Evolutionary conservation across 2,888 invertebrate species (phyloP).

Genomic region (Dimorphilus gyrociliatus): DNA sequence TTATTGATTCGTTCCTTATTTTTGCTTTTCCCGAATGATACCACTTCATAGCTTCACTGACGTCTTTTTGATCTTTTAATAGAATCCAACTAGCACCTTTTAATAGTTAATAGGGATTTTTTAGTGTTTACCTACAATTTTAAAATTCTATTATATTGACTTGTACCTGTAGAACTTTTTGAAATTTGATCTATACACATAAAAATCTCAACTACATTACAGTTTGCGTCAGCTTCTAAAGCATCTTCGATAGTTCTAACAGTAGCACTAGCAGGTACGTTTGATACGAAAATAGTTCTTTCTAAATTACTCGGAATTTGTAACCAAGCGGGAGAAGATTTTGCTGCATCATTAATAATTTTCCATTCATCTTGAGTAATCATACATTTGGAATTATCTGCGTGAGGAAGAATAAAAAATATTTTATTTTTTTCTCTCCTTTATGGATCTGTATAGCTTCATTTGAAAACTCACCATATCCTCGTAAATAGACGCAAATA

Average conservation of each 20-base stretch:
- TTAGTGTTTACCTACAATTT: no score
- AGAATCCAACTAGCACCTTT: no score
- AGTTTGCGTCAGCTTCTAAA: slow-evolving; percentile 26
- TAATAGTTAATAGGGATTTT: no score
- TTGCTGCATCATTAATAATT: slow-evolving; percentile 16
- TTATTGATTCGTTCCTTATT: no score
- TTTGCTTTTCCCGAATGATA: no score
- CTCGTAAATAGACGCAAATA: slow-evolving; percentile 15
- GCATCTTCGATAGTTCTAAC: slow-evolving; percentile 22
- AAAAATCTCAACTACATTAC: slow-evolving; percentile 20
- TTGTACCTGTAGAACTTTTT: no score
- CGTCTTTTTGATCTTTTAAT: no score
- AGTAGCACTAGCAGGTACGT: slow-evolving; percentile 21
- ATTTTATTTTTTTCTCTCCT: background rate
- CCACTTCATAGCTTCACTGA: no score
- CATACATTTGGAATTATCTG: slow-evolving; percentile 15
- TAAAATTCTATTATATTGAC: no score
- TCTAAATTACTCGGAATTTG: slow-evolving; percentile 14
- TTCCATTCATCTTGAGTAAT: slow-evolving; percentile 20
- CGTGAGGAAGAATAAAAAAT: background rate
- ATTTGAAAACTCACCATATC: slow-evolving; percentile 12
- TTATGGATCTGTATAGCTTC: background rate
- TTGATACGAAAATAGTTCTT: slow-evolving; percentile 15
- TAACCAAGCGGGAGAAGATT: slow-evolving; percentile 22
- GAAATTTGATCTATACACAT: no score